phyloP scores from a whole-genome alignment of 2,113 vertebrate genomes.

The Corapipo altera region DNA sequence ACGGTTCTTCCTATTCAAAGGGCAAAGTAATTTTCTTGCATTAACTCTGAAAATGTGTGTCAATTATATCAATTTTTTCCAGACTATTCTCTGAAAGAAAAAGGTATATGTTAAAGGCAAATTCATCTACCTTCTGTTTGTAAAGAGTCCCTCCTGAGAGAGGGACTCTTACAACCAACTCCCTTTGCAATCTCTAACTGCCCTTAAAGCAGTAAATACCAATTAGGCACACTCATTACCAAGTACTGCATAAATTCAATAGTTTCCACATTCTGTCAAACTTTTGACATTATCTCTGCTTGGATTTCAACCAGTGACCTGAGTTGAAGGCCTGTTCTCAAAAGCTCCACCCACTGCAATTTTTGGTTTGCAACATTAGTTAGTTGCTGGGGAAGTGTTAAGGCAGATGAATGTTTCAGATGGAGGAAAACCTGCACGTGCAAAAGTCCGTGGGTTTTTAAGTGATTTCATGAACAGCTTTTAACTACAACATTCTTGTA shows the following conservation, averaged over 20 bases:
- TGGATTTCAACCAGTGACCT: neutral
- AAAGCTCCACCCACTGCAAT: neutral
- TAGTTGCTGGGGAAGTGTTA: neutral
- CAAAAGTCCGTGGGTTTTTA: neutral
- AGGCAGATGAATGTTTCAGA: neutral
- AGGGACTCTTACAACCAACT: neutral
- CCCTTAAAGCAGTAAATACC: neutral
- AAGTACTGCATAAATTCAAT: neutral
- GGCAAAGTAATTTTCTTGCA: neutral
- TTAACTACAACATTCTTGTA: neutral
- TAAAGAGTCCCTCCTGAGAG: neutral
- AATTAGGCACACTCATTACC: neutral
- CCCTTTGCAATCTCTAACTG: neutral
- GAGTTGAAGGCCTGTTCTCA: neutral
- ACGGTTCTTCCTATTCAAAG: neutral
- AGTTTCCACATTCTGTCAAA: neutral
- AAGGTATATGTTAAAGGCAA: neutral
- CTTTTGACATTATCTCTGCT: neutral
- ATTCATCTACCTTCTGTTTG: neutral
- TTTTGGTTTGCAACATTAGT: neutral
- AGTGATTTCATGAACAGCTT: neutral
- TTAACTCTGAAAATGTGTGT: neutral
- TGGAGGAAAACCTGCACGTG: neutral
- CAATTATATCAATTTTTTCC: neutral
- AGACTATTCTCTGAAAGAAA: neutral